Percentiles rank a stretch among this genome's conserved stretches.
phyloP scores from a whole-genome alignment of 2,888 invertebrate genomes.

The Tipula confusa region DNA sequence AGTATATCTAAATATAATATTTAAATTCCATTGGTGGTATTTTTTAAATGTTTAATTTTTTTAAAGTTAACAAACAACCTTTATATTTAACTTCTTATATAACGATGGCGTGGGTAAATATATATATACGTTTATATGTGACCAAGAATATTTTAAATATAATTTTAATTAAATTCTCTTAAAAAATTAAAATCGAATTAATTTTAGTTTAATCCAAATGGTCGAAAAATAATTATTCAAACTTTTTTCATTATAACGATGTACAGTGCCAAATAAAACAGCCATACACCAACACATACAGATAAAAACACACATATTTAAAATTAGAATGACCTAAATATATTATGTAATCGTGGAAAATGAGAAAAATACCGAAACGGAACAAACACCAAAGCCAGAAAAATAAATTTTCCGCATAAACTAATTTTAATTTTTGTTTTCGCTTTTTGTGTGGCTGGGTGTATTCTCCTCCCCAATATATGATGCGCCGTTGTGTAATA shows the following conservation, averaged over 20 bases:
- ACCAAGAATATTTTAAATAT: background rate
- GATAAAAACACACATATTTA: too few relatives aligned
- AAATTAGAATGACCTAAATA: background rate
- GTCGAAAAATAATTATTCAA: background rate
- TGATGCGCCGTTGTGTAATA: background rate
- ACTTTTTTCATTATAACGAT: background rate
- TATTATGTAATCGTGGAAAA: background rate
- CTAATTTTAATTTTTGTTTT: background rate
- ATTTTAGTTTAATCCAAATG: constrained; percentile 1
- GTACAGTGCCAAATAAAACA: background rate
- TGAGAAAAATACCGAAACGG: constrained; percentile 3
- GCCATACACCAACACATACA: background rate
- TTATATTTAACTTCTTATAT: background rate
- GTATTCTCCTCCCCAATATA: background rate
- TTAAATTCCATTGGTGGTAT: background rate
- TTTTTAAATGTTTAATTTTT: background rate
- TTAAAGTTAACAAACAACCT: background rate
- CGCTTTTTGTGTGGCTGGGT: background rate
- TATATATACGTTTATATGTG: background rate
- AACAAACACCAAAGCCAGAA: background rate
- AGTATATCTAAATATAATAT: background rate
- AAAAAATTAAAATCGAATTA: background rate
- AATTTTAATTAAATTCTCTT: background rate
- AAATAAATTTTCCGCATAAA: constrained; percentile 29
- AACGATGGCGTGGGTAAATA: background rate